A percentile compares a stretch with the other conserved stretches of the same genome.
phyloP scores from a whole-genome alignment of 2,888 invertebrate species.

The Theretra japonica region DNA sequence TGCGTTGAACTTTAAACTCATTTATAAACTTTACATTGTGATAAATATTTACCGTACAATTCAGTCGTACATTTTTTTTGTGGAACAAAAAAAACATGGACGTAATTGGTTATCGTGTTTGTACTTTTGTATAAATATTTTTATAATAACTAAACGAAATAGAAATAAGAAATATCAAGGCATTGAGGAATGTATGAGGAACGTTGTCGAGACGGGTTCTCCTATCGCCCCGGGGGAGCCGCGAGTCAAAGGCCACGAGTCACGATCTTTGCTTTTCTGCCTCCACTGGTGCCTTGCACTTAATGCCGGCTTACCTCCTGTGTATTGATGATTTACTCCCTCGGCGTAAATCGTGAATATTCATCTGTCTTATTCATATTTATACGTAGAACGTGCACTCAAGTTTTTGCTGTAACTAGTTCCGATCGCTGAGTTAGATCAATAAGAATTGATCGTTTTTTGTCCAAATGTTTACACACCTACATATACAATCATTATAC shows the following conservation, averaged over 20 bases:
- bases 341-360: constrained; percentile 24
- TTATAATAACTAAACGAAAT: not conserved
- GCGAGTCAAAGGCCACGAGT: constrained; percentile 64
- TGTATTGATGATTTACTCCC: constrained; percentile 47
- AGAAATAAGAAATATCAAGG: not conserved
- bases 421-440: not conserved
- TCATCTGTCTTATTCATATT: not conserved
- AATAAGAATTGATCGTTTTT: not conserved
- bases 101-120: too few relatives aligned
- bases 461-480: not conserved
- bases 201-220: constrained; percentile 55
- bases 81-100: too few relatives aligned
- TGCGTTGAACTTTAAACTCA: constrained; percentile 8
- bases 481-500: not conserved
- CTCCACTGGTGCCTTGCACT: constrained; percentile 52
- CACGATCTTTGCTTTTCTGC: constrained; percentile 59
- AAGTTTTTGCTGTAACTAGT: not conserved
- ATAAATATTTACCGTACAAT: too few relatives aligned
- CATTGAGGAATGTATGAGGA: constrained; percentile 40
- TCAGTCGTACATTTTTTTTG: too few relatives aligned
- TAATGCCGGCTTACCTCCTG: constrained; percentile 41
- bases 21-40: not conserved
- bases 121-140: not conserved
- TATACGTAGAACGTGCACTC: not conserved
- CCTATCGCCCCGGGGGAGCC: constrained; percentile 56